A percentile compares a stretch with the other conserved stretches of the same genome.
Evolutionary conservation across 2,888 invertebrate species (phyloP).

Genomic region (Melanostoma mellinum): DNA sequence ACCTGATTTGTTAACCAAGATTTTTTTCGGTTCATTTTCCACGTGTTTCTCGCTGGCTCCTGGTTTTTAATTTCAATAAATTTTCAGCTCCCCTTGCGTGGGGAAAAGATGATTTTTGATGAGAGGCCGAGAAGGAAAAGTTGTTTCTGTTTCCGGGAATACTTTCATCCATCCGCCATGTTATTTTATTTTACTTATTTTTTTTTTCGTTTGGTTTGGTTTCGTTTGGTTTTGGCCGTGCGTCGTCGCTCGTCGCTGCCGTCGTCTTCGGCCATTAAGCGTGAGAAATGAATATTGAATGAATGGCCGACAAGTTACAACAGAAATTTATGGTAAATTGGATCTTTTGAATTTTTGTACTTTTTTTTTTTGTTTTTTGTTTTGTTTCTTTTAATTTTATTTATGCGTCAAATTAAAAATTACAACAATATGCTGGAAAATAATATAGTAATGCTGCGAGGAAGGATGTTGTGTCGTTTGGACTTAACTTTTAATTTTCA

Average conservation of each 20-base stretch:
- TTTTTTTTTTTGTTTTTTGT: constrained; percentile 28
- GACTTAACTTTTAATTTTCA: constrained; percentile 80
- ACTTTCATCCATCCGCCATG: constrained; percentile 28
- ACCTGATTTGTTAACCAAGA: constrained; percentile 68
- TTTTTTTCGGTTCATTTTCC: constrained; percentile 38
- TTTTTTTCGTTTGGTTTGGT: not conserved
- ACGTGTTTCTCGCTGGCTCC: constrained; percentile 39
- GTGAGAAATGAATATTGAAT: constrained; percentile 72
- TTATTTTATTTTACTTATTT: not conserved
- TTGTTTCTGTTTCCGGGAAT: constrained; percentile 34
- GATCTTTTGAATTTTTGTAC: constrained; percentile 36
- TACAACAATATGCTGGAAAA: constrained; percentile 65
- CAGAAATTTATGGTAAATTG: constrained; percentile 67
- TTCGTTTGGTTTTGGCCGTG: not conserved
- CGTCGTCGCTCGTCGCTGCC: constrained; percentile 6
- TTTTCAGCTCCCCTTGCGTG: constrained; percentile 27
- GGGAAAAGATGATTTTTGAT: constrained; percentile 66
- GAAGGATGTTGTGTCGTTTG: constrained; percentile 75
- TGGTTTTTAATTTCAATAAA: constrained; percentile 68
- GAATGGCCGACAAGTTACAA: constrained; percentile 55
- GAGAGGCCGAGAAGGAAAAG: constrained; percentile 53
- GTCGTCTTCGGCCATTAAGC: constrained; percentile 61
- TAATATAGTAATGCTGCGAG: constrained; percentile 28
- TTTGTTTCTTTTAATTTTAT: constrained; percentile 60
- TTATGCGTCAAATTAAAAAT: constrained; percentile 72